A percentile compares a stretch with the other conserved stretches of the same genome.
Conservation (phyloP, 1,140 invertebrate genomes). For the Drosophila lowei region DNA sequence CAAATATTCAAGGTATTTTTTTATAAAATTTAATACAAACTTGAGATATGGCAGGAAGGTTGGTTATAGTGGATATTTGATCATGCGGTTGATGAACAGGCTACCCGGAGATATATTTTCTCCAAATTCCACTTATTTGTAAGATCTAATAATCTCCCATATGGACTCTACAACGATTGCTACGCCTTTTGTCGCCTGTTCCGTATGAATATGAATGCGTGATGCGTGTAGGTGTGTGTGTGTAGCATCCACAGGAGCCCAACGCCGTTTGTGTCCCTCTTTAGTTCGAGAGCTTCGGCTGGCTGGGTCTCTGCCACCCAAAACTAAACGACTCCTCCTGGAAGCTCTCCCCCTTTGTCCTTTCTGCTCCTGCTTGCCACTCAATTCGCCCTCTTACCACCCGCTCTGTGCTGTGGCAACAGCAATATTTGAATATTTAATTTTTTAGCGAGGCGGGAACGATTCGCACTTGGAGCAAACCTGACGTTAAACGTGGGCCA, state of each 20-base stretch:
- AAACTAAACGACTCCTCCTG: slow-evolving; percentile 41
- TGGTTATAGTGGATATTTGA: not conserved
- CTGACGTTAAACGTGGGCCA: slow-evolving; percentile 63
- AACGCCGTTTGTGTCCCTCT: slow-evolving; percentile 44
- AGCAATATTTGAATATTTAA: slow-evolving; percentile 78
- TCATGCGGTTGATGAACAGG: not conserved
- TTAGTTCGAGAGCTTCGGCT: slow-evolving; percentile 60
- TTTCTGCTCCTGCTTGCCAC: not conserved
- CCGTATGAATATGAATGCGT: slow-evolving; percentile 48
- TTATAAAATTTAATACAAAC: not conserved
- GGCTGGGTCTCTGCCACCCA: not conserved
- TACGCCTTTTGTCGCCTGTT: slow-evolving; percentile 47
- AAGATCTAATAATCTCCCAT: too few relatives aligned
- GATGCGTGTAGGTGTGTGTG: slow-evolving; percentile 27
- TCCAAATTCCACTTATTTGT: too few relatives aligned
- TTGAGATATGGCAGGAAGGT: too few relatives aligned
- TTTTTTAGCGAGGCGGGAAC: slow-evolving; percentile 77
- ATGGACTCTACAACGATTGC: not conserved
- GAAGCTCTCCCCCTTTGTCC: not conserved
- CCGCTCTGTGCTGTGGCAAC: slow-evolving; percentile 25
- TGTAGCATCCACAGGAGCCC: too few relatives aligned
- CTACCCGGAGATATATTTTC: not conserved
- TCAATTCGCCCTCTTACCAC: not conserved
- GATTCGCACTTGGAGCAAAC: slow-evolving; percentile 69
- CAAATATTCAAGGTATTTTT: too few relatives aligned